Percentiles rank a stretch among this genome's conserved stretches.
Evolutionary conservation across 2,113 vertebrate genomes (phyloP).

Genomic region (Pithys albifrons): DNA sequence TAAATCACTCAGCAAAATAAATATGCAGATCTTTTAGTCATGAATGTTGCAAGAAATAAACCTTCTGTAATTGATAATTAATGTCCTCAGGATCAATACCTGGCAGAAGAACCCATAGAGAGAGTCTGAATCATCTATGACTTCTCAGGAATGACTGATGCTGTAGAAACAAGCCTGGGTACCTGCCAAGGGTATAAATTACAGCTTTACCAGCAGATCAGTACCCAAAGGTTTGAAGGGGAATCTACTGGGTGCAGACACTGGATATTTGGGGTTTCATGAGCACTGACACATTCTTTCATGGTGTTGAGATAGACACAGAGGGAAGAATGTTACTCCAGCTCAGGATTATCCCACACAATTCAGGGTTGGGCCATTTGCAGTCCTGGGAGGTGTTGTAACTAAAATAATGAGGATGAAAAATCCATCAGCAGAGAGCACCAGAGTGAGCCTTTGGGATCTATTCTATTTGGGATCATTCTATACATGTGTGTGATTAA

Average conservation of each 20-base stretch:
- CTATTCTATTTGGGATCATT: not conserved
- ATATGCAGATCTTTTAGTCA: slow-evolving; percentile 68
- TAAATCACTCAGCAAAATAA: slow-evolving; percentile 78
- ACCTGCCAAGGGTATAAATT: slow-evolving; percentile 72
- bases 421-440: not conserved
- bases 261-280: not conserved
- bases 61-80: slow-evolving; percentile 81
- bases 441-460: not conserved
- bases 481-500: not conserved
- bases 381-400: not conserved
- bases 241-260: not conserved
- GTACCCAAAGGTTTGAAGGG: not conserved
- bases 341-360: not conserved
- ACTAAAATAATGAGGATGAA: not conserved
- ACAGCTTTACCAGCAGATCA: slow-evolving; percentile 44
- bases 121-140: slow-evolving; percentile 69
- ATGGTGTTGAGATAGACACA: not conserved
- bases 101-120: slow-evolving; percentile 69
- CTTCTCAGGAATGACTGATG: slow-evolving; percentile 69
- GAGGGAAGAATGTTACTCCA: not conserved
- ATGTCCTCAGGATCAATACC: slow-evolving; percentile 77
- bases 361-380: not conserved
- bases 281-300: not conserved
- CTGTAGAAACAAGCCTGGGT: slow-evolving; percentile 51
- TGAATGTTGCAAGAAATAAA: slow-evolving; percentile 72